Percentiles rank a stretch among this genome's conserved stretches.
Evolutionary conservation across 2,888 invertebrate species (phyloP).

Genomic region (Thera obeliscata): DNA sequence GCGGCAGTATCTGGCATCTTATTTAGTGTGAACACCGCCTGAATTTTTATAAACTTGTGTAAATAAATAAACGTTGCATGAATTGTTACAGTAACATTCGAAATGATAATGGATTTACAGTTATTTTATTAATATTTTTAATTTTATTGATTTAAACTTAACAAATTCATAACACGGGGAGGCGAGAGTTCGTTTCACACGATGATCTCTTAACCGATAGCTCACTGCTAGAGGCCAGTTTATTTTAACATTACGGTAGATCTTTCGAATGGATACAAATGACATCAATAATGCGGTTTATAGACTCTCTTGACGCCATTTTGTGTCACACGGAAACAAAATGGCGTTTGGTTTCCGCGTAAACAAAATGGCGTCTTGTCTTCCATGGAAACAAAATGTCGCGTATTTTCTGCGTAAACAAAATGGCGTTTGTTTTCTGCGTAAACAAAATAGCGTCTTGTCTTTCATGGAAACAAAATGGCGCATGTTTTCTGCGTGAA

Average conservation of each 20-base stretch:
- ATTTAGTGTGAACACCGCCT: conserved; percentile 2
- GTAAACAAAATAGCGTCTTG: conserved; percentile 5
- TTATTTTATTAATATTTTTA: conserved; percentile 34
- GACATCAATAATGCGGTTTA: background rate
- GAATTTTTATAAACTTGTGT: conserved; percentile 9
- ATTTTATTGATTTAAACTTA: conserved; percentile 35
- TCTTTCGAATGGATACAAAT: conserved; percentile 26
- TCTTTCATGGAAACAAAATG: background rate
- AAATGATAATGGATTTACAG: conserved; percentile 43
- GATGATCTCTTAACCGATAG: conserved; percentile 62
- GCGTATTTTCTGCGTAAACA: too few species aligned
- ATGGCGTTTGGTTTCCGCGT: background rate
- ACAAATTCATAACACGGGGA: conserved; percentile 45
- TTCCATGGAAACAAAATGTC: background rate
- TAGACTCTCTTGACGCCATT: conserved; percentile 11
- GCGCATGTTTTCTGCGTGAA: too few species aligned
- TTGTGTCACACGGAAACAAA: background rate
- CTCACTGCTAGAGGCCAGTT: conserved; percentile 44
- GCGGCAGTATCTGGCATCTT: background rate
- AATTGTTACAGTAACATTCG: conserved; percentile 27
- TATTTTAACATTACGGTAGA: conserved; percentile 26
- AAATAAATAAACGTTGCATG: conserved; percentile 19
- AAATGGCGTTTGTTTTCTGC: background rate
- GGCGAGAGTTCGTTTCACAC: conserved; percentile 46
- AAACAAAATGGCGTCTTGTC: conserved; percentile 1